Evolutionary conservation across 2,797 vertebrate genomes (phyloP).

Genomic region (Brachyalestes nurse): DNA sequence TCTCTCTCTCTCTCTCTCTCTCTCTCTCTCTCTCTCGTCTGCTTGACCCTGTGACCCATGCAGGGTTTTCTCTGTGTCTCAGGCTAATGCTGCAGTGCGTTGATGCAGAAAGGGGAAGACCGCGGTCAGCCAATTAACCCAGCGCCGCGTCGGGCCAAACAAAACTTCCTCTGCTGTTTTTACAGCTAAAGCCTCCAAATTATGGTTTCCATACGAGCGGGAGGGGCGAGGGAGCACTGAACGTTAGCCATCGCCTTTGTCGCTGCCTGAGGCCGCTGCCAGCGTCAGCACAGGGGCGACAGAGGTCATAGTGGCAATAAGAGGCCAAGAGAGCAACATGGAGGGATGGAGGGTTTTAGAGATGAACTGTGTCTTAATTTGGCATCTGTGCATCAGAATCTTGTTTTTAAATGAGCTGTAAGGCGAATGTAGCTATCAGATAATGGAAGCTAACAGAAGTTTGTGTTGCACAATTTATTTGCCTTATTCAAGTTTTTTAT

Average conservation of each 20-base stretch:
- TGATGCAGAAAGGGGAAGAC: slow-evolving; percentile 75
- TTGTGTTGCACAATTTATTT: too few species aligned
- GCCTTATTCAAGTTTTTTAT: too few species aligned
- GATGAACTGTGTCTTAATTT: background rate
- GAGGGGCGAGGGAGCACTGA: slow-evolving; percentile 56
- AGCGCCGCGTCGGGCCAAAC: slow-evolving; percentile 74
- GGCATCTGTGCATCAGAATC: too few species aligned
- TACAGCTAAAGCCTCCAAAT: slow-evolving; percentile 75
- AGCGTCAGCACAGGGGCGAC: slow-evolving; percentile 43
- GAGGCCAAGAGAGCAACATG: slow-evolving; percentile 56
- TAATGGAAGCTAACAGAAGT: too few species aligned
- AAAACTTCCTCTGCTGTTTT: slow-evolving; percentile 83
- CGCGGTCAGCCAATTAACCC: slow-evolving; percentile 79
- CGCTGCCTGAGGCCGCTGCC: slow-evolving; percentile 62
- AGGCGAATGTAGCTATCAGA: too few species aligned
- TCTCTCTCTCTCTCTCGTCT: slow-evolving; percentile 41
- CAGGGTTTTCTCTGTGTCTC: slow-evolving; percentile 62
- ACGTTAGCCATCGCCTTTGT: slow-evolving; percentile 67
- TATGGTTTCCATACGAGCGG: slow-evolving; percentile 75
- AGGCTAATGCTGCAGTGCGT: slow-evolving; percentile 70
- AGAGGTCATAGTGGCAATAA: slow-evolving; percentile 49
- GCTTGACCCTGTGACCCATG: slow-evolving; percentile 56
- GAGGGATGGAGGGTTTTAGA: slow-evolving; percentile 40
- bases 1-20: background rate
- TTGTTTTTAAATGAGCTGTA: too few species aligned